These are phyloP conservation scores for Eulemur albifrons DNA, from an alignment of 2,797 vertebrate genomes.

Conservation along the genomic window DNA sequence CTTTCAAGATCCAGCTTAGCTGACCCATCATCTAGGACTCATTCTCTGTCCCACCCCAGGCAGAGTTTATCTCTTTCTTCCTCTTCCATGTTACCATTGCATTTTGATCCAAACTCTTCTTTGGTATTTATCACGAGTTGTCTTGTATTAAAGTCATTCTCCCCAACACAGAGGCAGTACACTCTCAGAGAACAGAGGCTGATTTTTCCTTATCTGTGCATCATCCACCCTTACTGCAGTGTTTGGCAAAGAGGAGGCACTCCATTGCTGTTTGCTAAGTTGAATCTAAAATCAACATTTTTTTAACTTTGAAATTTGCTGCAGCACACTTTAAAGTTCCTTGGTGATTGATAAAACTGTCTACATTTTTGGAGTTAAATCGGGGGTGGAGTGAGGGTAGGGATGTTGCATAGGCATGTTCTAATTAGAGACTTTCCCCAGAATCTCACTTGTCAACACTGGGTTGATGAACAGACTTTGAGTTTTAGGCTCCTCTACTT, in stretches of 20 bases:
- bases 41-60: background rate
- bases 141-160: constrained; percentile 1
- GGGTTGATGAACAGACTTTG: background rate
- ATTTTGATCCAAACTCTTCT: background rate
- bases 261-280: background rate
- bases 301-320: constrained; percentile 46
- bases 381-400: no score
- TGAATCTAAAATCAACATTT: constrained; percentile 28
- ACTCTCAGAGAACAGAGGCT: background rate
- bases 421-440: background rate
- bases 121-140: background rate
- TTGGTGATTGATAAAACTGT: constrained; percentile 51
- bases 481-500: background rate
- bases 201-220: background rate
- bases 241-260: background rate
- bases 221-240: background rate
- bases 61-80: background rate
- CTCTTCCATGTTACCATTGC: background rate
- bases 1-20: background rate
- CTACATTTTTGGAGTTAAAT: constrained; percentile 33
- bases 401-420: background rate
- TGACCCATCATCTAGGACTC: background rate
- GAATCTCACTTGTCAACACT: background rate
- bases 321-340: background rate
- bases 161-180: background rate